A percentile compares a stretch with the other conserved stretches of the same genome.
Conservation (phyloP, 2,113 vertebrate species). For the Erpornis zantholeuca region DNA sequence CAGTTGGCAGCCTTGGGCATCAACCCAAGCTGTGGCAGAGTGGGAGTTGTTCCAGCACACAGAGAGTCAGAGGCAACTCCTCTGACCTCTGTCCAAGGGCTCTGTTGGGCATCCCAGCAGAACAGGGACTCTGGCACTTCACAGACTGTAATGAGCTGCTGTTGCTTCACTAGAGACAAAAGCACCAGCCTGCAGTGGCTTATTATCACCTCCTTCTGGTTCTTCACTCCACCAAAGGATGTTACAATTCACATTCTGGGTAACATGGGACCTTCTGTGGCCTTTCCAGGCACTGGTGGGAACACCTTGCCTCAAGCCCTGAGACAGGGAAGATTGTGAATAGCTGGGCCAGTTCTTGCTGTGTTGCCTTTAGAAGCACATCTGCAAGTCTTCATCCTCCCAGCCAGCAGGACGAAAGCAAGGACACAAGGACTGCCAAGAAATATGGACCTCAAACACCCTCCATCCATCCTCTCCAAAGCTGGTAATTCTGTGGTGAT, state of each 20-base stretch:
- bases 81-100: not conserved
- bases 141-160: not conserved
- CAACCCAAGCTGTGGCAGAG: not conserved
- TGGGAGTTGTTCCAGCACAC: not conserved
- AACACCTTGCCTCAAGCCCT: not conserved
- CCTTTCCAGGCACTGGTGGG: not conserved
- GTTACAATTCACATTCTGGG: not conserved
- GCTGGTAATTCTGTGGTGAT: not conserved
- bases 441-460: not conserved
- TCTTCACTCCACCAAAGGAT: not conserved
- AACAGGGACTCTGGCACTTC: not conserved
- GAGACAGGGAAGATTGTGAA: not conserved
- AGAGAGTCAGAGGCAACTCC: not conserved
- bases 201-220: not conserved
- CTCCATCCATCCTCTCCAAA: not conserved
- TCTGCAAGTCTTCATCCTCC: not conserved
- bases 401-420: not conserved
- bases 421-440: not conserved
- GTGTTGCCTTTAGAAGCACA: not conserved
- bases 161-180: not conserved
- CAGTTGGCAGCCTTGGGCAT: not conserved
- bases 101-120: not conserved
- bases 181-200: not conserved
- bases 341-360: not conserved
- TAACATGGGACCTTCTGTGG: not conserved